Evolutionary conservation across 1,140 invertebrate genomes (phyloP).

Genomic region (Diachasma alloeum): DNA sequence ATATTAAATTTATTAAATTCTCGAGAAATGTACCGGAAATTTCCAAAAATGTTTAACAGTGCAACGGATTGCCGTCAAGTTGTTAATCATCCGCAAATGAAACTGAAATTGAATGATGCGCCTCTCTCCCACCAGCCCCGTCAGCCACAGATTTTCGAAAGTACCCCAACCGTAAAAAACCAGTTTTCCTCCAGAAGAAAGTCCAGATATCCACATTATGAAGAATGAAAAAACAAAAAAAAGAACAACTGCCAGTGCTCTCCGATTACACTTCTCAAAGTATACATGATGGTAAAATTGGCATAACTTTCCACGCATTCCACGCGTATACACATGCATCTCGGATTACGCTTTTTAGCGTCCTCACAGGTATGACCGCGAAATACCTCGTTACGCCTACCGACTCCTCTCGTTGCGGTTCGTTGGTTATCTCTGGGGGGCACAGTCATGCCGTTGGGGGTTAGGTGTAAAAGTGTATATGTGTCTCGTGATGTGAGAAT

Average conservation of each 20-base stretch:
- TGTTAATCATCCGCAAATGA: not conserved
- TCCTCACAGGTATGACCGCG: conserved; percentile 13
- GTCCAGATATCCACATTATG: not conserved
- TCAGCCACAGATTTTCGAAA: not conserved
- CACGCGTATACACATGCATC: not conserved
- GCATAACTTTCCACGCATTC: conserved; percentile 20
- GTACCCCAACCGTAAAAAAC: not conserved
- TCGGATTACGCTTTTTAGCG: conserved; percentile 24
- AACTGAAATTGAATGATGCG: not conserved
- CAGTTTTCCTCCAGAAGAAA: not conserved
- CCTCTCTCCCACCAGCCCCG: not conserved
- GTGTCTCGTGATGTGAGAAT: conserved; percentile 20
- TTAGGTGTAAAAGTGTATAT: conserved; percentile 11
- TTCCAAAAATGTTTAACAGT: too few species aligned
- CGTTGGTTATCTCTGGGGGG: not conserved
- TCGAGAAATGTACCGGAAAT: not conserved
- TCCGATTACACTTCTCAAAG: conserved; percentile 16
- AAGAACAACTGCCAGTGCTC: not conserved
- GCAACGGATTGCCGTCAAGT: too few species aligned
- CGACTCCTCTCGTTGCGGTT: conserved; percentile 12
- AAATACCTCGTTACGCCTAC: conserved; percentile 32
- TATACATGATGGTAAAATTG: not conserved
- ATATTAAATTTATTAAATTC: too few species aligned
- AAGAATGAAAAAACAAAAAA: not conserved
- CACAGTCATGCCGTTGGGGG: not conserved